Evolutionary conservation across 1,140 invertebrate genomes (phyloP), one percentile per base, ranked within the genome.

Genomic region (Cyclina sinensis): DNA sequence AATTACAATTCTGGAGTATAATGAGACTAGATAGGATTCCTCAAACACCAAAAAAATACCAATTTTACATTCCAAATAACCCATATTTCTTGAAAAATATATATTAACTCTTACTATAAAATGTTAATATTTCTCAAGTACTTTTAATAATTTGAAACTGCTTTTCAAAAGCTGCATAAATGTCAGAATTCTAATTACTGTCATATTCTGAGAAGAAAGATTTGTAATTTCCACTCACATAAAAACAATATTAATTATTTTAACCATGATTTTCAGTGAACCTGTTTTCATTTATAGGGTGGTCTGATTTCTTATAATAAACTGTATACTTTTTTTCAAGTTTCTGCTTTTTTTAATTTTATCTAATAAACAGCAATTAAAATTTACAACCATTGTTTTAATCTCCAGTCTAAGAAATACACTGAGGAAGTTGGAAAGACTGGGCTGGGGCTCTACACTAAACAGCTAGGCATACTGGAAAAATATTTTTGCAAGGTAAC

Each of bases 1-100:
- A 87, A 87, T 87, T 87, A 87, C 57, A 70, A 65, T 79, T 54
- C 35, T 51, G 24, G 39, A 80, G 48, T 32, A 87, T 87, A 80
- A 87, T 79, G 83, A 73, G 54, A 9, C 12, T 24, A 59, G 54
- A 59, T 43, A 37, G 79, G 79, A 81, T 81, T 81, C 79, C 65
- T 54, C 12, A 70, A 70, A 70, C 65, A 39, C 65, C 65, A 70
- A 70, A 70, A n/a, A 70, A 70, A 35, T 70, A 70, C 32, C 32
- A 37, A 37, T 70, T 70, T 70, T 70, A 70, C 65, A 70, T 70
- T 35, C 65, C 7, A 16, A 70, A 70, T 70, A 37, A 70, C 65
- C 30, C 65, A 37, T 70, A 21, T n/a, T 62, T 62, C 57, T 62
- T 62, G 57, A 62, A 62, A 62, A 62, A 24, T n/a, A n/a, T n/a